Percentiles rank a stretch among this genome's conserved stretches.
Conservation (phyloP, 30 jellyfish, hydroid and myxozoan genomes). For the Rhopilema esculentum region DNA sequence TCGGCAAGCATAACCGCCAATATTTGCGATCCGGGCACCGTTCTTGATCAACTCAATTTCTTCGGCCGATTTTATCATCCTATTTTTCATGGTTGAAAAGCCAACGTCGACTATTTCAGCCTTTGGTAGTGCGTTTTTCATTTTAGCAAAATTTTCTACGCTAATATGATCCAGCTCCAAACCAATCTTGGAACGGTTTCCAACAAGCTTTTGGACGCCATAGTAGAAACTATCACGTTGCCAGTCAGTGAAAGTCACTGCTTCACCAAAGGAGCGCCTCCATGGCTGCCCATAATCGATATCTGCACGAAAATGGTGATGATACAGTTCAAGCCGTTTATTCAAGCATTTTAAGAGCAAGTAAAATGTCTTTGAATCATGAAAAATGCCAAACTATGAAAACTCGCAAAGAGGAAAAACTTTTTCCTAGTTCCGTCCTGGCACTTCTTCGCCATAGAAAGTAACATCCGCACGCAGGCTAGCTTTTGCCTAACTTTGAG, state of each 20-base stretch:
- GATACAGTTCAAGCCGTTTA: no score
- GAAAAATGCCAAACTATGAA: no score
- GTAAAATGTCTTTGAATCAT: no score
- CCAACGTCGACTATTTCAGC: conserved; percentile 80
- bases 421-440: no score
- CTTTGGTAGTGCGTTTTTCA: conserved; percentile 73
- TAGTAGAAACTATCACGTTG: conserved; percentile 78
- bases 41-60: conserved; percentile 83
- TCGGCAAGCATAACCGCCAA: conserved; percentile 80
- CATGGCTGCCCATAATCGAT: conserved; percentile 96
- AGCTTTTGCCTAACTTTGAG: no score
- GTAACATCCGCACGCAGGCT: no score
- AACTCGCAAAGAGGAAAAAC: no score
- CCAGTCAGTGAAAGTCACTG: conserved; percentile 91
- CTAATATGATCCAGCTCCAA: conserved; percentile 77
- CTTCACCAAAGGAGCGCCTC: conserved; percentile 80
- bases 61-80: conserved; percentile 86
- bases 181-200: conserved; percentile 70
- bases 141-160: conserved; percentile 56
- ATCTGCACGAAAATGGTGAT: conserved; percentile 26
- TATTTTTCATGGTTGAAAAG: conserved; percentile 67
- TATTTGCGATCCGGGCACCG: conserved; percentile 88
- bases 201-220: conserved; percentile 81
- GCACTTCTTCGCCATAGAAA: no score
- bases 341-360: background rate